Evolutionary conservation across 2,113 vertebrate genomes (phyloP).

Genomic region (Myiagra hebetior): DNA sequence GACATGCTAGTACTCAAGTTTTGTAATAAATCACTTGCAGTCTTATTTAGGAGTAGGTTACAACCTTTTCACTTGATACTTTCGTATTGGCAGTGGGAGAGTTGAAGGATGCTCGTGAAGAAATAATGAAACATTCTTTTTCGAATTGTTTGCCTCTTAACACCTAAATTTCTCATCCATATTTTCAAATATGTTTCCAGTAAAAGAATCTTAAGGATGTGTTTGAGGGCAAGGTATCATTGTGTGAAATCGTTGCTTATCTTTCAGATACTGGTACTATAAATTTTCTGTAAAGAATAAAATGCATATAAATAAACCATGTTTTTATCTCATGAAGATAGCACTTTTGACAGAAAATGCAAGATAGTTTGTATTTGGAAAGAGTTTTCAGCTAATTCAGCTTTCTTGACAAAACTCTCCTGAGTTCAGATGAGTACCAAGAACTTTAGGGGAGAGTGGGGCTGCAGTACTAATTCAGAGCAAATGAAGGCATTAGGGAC

Average conservation of each 20-base stretch:
- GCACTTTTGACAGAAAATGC: neutral
- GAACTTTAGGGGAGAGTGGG: neutral
- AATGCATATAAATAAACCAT: neutral
- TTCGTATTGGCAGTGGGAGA: neutral
- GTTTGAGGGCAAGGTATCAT: neutral
- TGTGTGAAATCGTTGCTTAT: neutral
- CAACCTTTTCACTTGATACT: neutral
- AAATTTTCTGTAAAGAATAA: neutral
- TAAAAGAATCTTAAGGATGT: neutral
- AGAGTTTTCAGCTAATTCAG: neutral
- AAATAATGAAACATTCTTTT: neutral
- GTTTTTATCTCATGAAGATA: neutral
- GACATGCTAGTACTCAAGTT: neutral
- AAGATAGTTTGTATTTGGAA: neutral
- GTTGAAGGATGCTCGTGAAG: fast-evolving
- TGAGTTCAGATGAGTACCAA: neutral
- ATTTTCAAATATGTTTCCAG: neutral
- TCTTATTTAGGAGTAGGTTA: neutral
- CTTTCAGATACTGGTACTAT: neutral
- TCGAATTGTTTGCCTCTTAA: neutral
- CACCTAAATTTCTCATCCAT: neutral
- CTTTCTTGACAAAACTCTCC: neutral
- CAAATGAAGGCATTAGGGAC: neutral
- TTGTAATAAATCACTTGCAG: neutral
- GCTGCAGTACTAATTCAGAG: neutral